Evolutionary conservation across 2,113 vertebrate species (phyloP), one percentile per base, ranked within the genome.

Genomic region (Calypte anna): DNA sequence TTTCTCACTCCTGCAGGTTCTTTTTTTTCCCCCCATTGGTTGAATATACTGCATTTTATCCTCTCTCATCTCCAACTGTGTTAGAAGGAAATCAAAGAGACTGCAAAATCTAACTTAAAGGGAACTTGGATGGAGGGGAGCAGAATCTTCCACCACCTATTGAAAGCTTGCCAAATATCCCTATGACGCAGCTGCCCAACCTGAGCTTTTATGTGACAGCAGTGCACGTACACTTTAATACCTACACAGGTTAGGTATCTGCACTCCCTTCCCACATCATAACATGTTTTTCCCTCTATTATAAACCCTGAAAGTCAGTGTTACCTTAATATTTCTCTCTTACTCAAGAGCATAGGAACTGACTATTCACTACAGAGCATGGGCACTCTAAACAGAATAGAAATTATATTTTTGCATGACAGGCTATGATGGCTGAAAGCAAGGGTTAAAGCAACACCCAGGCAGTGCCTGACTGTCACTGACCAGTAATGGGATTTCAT

Each of bases 101-200:
- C 73, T 64, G 58, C 76, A 92, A 92, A 94, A 95, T 55, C 33
- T 82, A 82, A 93, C 89, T 92, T 86, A 61, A 69, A 92, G 85
- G 17, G 61, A 94, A 63, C 78, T 91, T 88, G 58, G 55, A 57
- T 40, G 57, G 57, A 70, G 33, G 23, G 23, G 44, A 51, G 3
- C 24, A 28, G 12, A 64, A 38, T 83, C 46, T 93, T 83, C 87
- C 43, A 75, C 13, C 70, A 40, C 69, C 48, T 74, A 76, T 58
- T 83, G 67, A 74, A 38, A 88, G 73, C 43, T 27, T 95, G 83
- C 73, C 58, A 28, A 85, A 10, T 90, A 57, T 51, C 61, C 7
- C 75, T 58, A 40, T 63, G 23, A 90, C 79, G 50, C 86, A 94
- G 14, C 64, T 79, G 0, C 1, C 25, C 58, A 77, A 33, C 50